Evolutionary conservation across 1,140 invertebrate genomes (phyloP).

Genomic region (Littorina saxatilis): DNA sequence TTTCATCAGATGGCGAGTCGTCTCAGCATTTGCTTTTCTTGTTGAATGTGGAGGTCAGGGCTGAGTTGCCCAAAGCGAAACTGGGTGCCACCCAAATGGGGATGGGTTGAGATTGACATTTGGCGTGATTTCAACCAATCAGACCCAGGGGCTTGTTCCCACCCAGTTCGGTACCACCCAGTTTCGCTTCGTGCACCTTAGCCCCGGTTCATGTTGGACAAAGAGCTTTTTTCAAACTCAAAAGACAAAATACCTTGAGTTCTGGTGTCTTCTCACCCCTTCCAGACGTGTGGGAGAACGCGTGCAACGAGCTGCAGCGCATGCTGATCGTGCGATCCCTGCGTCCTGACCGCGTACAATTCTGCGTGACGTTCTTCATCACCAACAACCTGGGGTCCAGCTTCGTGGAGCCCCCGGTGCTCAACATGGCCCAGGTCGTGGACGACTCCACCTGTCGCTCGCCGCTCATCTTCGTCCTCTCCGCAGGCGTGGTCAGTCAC

Average conservation of each 20-base stretch:
- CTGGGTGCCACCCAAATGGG: slow-evolving; percentile 16
- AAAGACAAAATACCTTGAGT: too few relatives aligned
- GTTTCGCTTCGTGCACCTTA: too few relatives aligned
- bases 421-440: slow-evolving; percentile 75
- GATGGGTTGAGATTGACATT: background rate
- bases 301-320: slow-evolving; percentile 81
- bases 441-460: slow-evolving; percentile 75
- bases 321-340: slow-evolving; percentile 76
- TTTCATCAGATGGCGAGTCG: too few relatives aligned
- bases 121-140: too few relatives aligned
- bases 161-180: too few relatives aligned
- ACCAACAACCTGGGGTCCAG: slow-evolving; percentile 76
- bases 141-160: too few relatives aligned
- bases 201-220: too few relatives aligned
- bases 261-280: background rate
- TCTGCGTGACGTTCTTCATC: slow-evolving; percentile 76
- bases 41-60: too few relatives aligned
- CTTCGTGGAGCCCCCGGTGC: slow-evolving; percentile 76
- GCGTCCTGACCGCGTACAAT: slow-evolving; percentile 75
- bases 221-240: too few relatives aligned
- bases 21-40: too few relatives aligned
- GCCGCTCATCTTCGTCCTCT: slow-evolving; percentile 77
- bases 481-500: slow-evolving; percentile 74
- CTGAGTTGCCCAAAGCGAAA: too few relatives aligned
- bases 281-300: slow-evolving; percentile 86